Evolutionary conservation across 2,113 vertebrate species (phyloP), one percentile per base, ranked within the genome.

Genomic region (Seriola aureovittata): DNA sequence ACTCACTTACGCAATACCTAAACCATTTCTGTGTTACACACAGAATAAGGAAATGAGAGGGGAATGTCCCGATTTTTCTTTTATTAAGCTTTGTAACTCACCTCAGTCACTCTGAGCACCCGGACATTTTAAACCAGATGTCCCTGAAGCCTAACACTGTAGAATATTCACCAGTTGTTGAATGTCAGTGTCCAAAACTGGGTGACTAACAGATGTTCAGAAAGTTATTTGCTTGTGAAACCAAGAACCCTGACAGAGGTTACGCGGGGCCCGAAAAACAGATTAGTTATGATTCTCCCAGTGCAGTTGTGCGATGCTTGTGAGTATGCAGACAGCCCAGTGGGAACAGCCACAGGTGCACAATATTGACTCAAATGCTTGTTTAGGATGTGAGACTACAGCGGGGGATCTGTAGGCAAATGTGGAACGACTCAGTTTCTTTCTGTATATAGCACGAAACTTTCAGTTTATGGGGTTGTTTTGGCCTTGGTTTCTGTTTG

Each of bases 341-440:
- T 93, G 93, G 82, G 92, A 95, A 89, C 72, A 60, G 55, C 63
- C 68, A 70, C 95, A 95, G 94, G 89, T 95, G 94, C 88, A 73
- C 63, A 62, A 54, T 93, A 75, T 94, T 91, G 82, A 91, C 86
- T 84, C 63, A 75, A 52, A 83, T 52, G 40, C 50, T 55, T 64
- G 66, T 74, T 42, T 66, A 75, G 69, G 77, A 82, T 81, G 80
- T 87, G 77, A 86, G 75, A 71, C 79, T 67, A 76, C 71, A 81
- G 62, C 70, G 66, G 55, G 66, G 36, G 14, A 36, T 48, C 42
- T 44, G 32, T 54, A 82, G 70, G 42, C 83, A 82, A 85, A 85
- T 72, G 48, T 75, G 21, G 59, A 85, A 50, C 32, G 46, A 62
- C 59, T 9, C 34, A 7, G 70, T 85, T 83, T 91, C 60, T 71